These are phyloP conservation scores for Cyanoramphus novaezelandiae DNA, from an alignment of 2,113 vertebrate genomes.

Conservation along the genomic window DNA sequence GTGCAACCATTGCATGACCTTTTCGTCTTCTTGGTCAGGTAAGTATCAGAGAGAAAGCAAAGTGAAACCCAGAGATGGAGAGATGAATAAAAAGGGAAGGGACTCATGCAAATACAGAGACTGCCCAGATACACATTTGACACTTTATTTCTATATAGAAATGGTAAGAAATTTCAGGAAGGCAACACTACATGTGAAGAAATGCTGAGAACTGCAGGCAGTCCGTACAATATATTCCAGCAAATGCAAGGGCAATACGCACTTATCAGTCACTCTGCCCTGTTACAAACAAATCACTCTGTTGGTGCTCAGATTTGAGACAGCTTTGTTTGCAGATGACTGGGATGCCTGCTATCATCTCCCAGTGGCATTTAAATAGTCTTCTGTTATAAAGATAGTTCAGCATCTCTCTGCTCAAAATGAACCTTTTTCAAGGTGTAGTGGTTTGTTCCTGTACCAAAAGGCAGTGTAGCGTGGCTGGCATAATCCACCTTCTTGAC, in stretches of 20 bases:
- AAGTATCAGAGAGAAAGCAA: neutral
- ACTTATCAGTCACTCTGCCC: neutral
- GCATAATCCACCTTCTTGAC: neutral
- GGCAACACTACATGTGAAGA: neutral
- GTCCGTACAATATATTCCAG: neutral
- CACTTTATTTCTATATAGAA: neutral
- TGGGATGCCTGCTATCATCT: neutral
- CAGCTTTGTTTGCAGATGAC: neutral
- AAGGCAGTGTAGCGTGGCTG: neutral
- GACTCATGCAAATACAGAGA: neutral
- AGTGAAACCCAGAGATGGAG: neutral
- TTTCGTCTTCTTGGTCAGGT: neutral
- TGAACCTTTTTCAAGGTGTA: neutral
- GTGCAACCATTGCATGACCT: neutral
- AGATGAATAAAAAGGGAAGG: neutral
- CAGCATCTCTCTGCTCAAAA: neutral
- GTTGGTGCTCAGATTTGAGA: neutral
- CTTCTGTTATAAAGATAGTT: neutral
- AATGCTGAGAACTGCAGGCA: neutral
- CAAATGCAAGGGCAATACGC: neutral
- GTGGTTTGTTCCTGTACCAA: neutral
- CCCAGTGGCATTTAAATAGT: neutral
- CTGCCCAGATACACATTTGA: neutral
- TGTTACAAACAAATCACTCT: neutral
- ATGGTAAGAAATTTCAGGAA: neutral